phyloP scores from a whole-genome alignment of 1,140 invertebrate genomes.

The Orius insidiosus region DNA sequence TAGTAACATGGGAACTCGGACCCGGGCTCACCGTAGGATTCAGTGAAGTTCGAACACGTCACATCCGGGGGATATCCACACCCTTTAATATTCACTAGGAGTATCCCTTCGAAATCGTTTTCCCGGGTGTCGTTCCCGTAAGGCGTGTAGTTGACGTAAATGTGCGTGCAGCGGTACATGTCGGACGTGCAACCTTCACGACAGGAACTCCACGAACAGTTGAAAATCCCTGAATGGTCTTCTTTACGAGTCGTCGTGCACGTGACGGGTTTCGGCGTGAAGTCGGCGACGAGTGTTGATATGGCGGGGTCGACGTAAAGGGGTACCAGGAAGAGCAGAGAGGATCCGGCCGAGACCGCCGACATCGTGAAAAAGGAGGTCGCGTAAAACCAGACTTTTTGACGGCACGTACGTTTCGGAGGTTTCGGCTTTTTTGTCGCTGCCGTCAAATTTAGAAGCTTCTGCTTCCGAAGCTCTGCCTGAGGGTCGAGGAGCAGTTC shows the following conservation, averaged over 20 bases:
- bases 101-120: slow-evolving; percentile 35
- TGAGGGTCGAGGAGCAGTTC: slow-evolving; percentile 62
- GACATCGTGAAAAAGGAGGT: slow-evolving; percentile 59
- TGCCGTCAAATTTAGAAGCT: slow-evolving; percentile 44
- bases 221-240: slow-evolving; percentile 55
- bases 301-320: slow-evolving; percentile 82
- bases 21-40: slow-evolving; percentile 53
- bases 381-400: slow-evolving; percentile 57
- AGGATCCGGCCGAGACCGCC: slow-evolving; percentile 61
- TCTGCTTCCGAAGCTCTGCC: slow-evolving; percentile 48
- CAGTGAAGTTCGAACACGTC: slow-evolving; percentile 67
- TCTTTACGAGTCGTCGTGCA: slow-evolving; percentile 60
- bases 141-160: slow-evolving; percentile 54
- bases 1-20: slow-evolving; percentile 67
- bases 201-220: slow-evolving; percentile 74
- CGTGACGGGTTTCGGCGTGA: slow-evolving; percentile 54
- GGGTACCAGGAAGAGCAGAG: slow-evolving; percentile 68
- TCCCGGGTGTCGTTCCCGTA: slow-evolving; percentile 14
- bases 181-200: slow-evolving; percentile 76
- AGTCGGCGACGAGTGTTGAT: slow-evolving; percentile 67
- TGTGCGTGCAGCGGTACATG: slow-evolving; percentile 66
- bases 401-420: slow-evolving; percentile 47
- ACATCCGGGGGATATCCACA: slow-evolving; percentile 77
- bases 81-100: slow-evolving; percentile 64
- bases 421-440: slow-evolving; percentile 29